phyloP scores from a whole-genome alignment of 37 sponge, comb jelly and placozoan genomes.

The Oscarella lobularis region DNA sequence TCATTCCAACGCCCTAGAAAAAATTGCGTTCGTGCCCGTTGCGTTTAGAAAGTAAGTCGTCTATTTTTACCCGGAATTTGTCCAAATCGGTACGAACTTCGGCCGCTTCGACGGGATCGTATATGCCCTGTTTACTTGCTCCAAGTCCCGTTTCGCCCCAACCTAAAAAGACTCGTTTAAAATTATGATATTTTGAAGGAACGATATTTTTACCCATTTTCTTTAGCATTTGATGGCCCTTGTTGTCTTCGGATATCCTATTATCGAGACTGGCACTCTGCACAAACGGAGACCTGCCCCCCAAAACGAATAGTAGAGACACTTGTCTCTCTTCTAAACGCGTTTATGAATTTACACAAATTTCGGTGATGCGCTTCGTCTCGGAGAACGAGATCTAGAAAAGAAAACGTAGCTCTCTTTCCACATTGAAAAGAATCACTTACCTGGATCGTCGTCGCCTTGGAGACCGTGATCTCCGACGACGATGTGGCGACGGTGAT shows the following conservation, averaged over 20 bases:
- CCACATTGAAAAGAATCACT: too few relatives aligned
- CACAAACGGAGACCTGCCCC: not conserved
- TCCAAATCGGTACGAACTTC: conserved; percentile 62
- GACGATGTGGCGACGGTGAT: conserved; percentile 13
- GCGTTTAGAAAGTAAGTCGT: not conserved
- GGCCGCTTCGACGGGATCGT: conserved; percentile 75
- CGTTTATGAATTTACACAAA: conserved; percentile 16
- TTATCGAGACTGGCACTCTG: not conserved
- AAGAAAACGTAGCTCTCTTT: conserved; percentile 38
- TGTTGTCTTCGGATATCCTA: conserved; percentile 37
- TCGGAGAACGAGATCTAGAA: conserved; percentile 27
- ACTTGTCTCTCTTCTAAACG: too few relatives aligned
- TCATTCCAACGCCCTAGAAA: conserved; percentile 49
- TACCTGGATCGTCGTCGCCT: conserved; percentile 5
- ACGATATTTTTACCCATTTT: conserved; percentile 54
- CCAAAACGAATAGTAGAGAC: too few relatives aligned
- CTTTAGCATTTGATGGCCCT: conserved; percentile 73
- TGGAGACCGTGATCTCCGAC: conserved; percentile 29
- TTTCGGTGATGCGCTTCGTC: not conserved
- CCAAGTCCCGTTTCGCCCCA: conserved; percentile 88
- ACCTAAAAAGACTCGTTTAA: too few relatives aligned
- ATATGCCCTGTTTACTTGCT: conserved; percentile 54
- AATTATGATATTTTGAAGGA: too few relatives aligned
- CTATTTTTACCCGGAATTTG: conserved; percentile 57
- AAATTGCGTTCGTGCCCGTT: not conserved